phyloP scores from a whole-genome alignment of 2,113 vertebrate species.

The Chamaetylas fuelleborni region DNA sequence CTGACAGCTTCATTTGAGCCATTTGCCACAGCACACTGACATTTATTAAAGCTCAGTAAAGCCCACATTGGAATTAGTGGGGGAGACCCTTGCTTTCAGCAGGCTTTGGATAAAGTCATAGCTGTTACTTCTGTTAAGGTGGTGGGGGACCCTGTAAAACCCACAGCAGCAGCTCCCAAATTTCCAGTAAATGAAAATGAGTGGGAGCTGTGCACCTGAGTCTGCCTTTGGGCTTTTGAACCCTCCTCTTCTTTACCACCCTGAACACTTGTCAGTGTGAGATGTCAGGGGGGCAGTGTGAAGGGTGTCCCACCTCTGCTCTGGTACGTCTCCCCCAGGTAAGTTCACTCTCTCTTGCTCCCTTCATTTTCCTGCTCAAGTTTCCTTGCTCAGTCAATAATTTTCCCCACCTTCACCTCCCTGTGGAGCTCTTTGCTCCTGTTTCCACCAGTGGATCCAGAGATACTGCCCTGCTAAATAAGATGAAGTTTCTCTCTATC shows the following conservation, averaged over 20 bases:
- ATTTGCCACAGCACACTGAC: background rate
- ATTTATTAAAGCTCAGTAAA: background rate
- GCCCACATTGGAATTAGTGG: background rate
- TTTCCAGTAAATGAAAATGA: background rate
- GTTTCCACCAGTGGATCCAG: background rate
- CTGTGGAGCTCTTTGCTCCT: background rate
- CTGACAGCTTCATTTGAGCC: conserved; percentile 19
- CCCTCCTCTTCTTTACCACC: background rate
- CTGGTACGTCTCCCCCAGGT: rapidly evolving
- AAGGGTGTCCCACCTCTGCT: background rate
- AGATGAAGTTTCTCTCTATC: background rate
- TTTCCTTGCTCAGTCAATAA: background rate
- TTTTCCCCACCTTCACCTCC: background rate
- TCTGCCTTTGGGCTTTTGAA: background rate
- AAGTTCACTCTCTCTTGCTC: background rate
- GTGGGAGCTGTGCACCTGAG: background rate
- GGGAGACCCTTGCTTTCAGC: background rate
- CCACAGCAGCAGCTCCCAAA: background rate
- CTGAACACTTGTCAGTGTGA: background rate
- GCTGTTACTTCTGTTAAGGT: background rate
- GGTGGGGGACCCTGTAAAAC: background rate
- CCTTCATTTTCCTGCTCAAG: background rate
- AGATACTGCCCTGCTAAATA: background rate
- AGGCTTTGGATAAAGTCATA: background rate
- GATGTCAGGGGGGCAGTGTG: background rate